These are phyloP conservation scores for Meandrusa payeni DNA, from an alignment of 2,888 invertebrate species.

Conservation along the genomic window DNA sequence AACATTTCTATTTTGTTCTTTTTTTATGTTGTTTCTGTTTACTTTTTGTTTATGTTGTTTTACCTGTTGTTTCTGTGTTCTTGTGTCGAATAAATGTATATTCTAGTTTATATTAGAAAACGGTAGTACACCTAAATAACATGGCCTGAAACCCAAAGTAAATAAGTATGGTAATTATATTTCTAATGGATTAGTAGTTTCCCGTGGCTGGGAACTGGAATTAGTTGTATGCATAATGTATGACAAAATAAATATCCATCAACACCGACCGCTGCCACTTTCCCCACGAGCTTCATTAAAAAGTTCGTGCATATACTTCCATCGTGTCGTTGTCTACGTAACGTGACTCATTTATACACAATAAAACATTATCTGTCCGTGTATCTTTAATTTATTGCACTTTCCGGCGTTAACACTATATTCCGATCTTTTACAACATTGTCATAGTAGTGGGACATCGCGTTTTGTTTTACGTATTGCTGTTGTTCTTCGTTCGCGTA, in stretches of 20 bases:
- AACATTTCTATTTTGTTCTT: too few relatives aligned
- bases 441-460: conserved; percentile 4
- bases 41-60: too few relatives aligned
- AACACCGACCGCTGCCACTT: background rate
- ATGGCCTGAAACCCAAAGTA: too few relatives aligned
- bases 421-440: conserved; percentile 12
- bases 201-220: background rate
- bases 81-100: too few relatives aligned
- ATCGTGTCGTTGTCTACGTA: conserved; percentile 20
- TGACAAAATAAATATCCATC: conserved; percentile 1
- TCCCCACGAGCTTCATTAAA: conserved; percentile 13
- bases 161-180: too few relatives aligned
- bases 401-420: conserved; percentile 1
- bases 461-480: background rate
- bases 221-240: conserved; percentile 19
- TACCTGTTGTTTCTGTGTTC: too few relatives aligned
- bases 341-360: conserved; percentile 26
- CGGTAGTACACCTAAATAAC: too few relatives aligned
- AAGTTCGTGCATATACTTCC: conserved; percentile 16
- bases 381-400: conserved; percentile 42
- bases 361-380: conserved; percentile 40
- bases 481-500: conserved; percentile 1
- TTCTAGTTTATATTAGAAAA: too few relatives aligned
- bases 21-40: too few relatives aligned
- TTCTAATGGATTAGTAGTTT: background rate